Evolutionary conservation across 2,113 vertebrate species (phyloP).

Genomic region (Ctenomys sociabilis): DNA sequence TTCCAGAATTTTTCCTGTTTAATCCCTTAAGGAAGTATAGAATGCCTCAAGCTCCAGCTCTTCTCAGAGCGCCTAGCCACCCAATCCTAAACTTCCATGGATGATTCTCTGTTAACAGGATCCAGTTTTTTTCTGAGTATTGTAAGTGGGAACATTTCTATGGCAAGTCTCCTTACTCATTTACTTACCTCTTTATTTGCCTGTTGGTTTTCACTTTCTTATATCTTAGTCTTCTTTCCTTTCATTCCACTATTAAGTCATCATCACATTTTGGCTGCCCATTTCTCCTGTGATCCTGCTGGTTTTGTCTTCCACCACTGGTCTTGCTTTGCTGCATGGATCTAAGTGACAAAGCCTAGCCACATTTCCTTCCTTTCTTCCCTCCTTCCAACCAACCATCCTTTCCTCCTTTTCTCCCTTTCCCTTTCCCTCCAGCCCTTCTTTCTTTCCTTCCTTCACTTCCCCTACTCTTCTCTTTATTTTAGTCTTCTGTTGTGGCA

Average conservation of each 20-base stretch:
- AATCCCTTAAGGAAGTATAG: not conserved
- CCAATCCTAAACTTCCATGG: not conserved
- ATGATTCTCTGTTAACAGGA: not conserved
- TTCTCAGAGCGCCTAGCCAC: not conserved
- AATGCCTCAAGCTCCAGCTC: not conserved
- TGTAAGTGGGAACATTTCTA: not conserved
- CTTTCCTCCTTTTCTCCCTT: too few relatives aligned
- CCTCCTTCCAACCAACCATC: too few relatives aligned
- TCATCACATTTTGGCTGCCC: not conserved
- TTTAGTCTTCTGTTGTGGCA: not conserved
- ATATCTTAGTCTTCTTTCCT: not conserved
- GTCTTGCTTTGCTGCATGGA: not conserved
- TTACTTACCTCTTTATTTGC: not conserved
- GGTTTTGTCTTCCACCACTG: not conserved
- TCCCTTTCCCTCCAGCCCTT: rapidly evolving
- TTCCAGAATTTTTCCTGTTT: not conserved
- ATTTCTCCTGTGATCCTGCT: not conserved
- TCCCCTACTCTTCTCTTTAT: not conserved
- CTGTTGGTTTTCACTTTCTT: not conserved
- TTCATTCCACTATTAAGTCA: not conserved
- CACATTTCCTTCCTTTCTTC: not conserved
- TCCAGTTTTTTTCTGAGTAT: not conserved
- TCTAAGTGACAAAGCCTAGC: not conserved
- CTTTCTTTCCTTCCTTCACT: not conserved
- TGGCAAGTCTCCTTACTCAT: not conserved